Percentiles rank a stretch among this genome's conserved stretches.
Conservation (phyloP, 2,797 vertebrate genomes). For the Glossophaga mutica region DNA sequence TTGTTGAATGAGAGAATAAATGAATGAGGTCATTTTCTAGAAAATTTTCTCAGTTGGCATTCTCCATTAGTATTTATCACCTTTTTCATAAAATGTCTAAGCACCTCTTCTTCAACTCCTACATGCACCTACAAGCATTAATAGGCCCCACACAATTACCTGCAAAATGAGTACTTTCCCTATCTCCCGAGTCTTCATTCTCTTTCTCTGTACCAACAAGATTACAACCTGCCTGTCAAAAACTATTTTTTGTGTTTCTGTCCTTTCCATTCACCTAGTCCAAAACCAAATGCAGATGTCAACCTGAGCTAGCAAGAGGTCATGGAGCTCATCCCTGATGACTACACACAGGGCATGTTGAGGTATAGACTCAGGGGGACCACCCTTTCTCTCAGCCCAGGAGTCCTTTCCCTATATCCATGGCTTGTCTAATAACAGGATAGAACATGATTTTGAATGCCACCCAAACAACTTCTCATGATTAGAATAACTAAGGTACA, state of each 20-base stretch:
- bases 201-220: not conserved
- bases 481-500: not conserved
- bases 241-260: not conserved
- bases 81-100: not conserved
- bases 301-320: not conserved
- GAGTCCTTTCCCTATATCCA: not conserved
- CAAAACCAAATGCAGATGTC: not conserved
- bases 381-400: not conserved
- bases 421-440: not conserved
- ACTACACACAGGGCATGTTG: not conserved
- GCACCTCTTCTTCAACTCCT: not conserved
- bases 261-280: not conserved
- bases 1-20: not conserved
- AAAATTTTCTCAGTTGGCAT: not conserved
- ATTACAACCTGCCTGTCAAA: not conserved
- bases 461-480: not conserved
- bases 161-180: not conserved
- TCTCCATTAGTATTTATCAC: not conserved
- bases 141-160: not conserved
- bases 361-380: not conserved
- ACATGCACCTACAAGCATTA: not conserved
- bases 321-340: not conserved
- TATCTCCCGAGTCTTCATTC: not conserved
- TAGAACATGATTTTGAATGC: not conserved
- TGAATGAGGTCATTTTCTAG: not conserved